A percentile compares a stretch with the other conserved stretches of the same genome.
Conservation (phyloP, 1,140 invertebrate genomes). For the Trachelipus rathkii region DNA sequence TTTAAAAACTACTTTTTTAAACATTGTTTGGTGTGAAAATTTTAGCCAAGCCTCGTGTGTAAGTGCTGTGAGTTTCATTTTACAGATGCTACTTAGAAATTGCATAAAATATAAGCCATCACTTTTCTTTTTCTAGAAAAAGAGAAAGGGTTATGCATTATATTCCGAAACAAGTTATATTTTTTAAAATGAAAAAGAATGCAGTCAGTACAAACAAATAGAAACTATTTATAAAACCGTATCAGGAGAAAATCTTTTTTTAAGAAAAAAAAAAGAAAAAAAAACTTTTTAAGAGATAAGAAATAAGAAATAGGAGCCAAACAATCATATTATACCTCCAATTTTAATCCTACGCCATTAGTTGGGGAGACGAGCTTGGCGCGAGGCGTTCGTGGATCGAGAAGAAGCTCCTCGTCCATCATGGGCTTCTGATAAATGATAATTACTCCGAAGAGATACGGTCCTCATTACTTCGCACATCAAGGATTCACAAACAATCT, state of each 20-base stretch:
- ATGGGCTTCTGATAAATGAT: constrained; percentile 39
- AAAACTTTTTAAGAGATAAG: neutral
- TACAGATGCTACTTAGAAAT: too few species aligned
- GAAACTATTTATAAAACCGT: constrained; percentile 5
- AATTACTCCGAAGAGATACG: constrained; percentile 39
- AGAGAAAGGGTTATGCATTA: too few species aligned
- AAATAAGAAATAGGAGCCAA: constrained; percentile 7
- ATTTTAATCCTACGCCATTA: constrained; percentile 6
- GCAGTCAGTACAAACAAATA: constrained; percentile 3
- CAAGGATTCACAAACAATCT: constrained; percentile 42
- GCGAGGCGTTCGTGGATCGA: neutral
- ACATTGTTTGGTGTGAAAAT: too few species aligned
- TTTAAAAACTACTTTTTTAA: too few species aligned
- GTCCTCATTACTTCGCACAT: constrained; percentile 39
- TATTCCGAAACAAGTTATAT: too few species aligned
- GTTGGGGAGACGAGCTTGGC: neutral
- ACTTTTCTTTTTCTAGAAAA: too few species aligned
- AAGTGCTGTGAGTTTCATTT: too few species aligned
- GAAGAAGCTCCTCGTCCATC: constrained; percentile 29
- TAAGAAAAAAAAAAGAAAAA: neutral
- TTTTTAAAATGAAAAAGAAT: neutral
- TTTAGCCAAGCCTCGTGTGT: too few species aligned
- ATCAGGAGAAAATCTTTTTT: neutral
- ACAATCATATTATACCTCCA: constrained; percentile 13
- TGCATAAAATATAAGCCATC: too few species aligned